A percentile compares a stretch with the other conserved stretches of the same genome.
These are phyloP conservation scores for Chloroceryle amazona DNA, from an alignment of 2,797 vertebrate genomes.

Conservation along the genomic window DNA sequence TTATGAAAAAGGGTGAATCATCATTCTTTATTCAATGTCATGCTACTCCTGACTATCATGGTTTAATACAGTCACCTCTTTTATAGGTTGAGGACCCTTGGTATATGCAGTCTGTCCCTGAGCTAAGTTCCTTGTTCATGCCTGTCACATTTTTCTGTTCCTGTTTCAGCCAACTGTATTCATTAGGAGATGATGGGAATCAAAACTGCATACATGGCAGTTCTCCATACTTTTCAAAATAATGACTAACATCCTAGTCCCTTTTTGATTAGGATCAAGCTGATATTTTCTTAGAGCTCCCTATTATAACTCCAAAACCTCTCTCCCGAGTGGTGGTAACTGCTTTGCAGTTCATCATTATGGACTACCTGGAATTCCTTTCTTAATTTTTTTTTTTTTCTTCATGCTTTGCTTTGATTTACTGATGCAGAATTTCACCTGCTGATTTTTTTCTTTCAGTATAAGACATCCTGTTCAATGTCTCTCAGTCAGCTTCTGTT, in stretches of 20 bases:
- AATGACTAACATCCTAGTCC: not conserved
- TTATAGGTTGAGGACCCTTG: not conserved
- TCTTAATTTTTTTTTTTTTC: accelerated
- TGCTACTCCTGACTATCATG: not conserved
- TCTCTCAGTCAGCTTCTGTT: not conserved
- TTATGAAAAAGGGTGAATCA: not conserved
- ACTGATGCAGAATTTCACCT: not conserved
- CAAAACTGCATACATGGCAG: not conserved
- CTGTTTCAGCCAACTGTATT: not conserved
- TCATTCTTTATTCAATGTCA: not conserved
- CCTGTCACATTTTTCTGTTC: not conserved
- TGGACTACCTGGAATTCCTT: not conserved
- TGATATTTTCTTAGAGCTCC: not conserved
- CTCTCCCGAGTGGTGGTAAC: not conserved
- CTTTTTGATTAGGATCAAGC: not conserved
- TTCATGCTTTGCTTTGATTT: not conserved
- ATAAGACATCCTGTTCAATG: not conserved
- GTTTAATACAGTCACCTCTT: not conserved
- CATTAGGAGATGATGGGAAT: not conserved
- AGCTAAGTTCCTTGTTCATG: not conserved
- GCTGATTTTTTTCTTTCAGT: not conserved
- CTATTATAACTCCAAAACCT: not conserved
- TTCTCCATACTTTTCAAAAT: not conserved
- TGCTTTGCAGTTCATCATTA: not conserved
- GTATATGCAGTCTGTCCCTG: not conserved